These are phyloP conservation scores for Anagyrus pseudococci DNA, from an alignment of 2,888 invertebrate species.

Conservation along the genomic window DNA sequence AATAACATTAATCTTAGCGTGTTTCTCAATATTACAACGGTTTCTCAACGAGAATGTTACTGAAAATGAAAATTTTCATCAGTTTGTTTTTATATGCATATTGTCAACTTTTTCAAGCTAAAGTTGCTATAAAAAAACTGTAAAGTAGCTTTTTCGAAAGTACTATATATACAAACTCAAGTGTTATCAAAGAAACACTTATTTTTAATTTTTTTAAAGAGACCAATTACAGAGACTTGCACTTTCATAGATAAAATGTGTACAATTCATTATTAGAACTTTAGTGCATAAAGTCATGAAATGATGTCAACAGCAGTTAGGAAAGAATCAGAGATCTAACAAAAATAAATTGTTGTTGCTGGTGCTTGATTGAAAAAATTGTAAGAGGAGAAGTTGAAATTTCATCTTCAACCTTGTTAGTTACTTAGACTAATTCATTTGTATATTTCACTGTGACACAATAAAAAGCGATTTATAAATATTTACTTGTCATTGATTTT, in stretches of 20 bases:
- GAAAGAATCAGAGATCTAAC: constrained; percentile 26
- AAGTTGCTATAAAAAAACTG: neutral
- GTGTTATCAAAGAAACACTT: constrained; percentile 22
- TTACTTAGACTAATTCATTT: constrained; percentile 45
- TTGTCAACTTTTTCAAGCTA: neutral
- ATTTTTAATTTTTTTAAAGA: constrained; percentile 24
- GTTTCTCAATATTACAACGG: constrained; percentile 3
- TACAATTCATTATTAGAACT: constrained; percentile 29
- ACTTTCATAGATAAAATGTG: constrained; percentile 32
- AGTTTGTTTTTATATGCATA: constrained; percentile 2
- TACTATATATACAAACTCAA: constrained; percentile 19
- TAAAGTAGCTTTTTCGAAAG: constrained; percentile 22
- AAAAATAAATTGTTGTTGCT: constrained; percentile 29
- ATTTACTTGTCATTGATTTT: constrained; percentile 17
- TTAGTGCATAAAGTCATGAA: constrained; percentile 26
- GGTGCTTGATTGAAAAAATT: constrained; percentile 31
- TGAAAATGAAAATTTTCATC: constrained; percentile 1
- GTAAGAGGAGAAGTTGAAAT: constrained; percentile 25
- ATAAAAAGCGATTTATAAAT: constrained; percentile 55
- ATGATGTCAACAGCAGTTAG: constrained; percentile 20
- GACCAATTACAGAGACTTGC: constrained; percentile 35
- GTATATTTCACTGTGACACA: constrained; percentile 57
- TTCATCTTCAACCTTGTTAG: constrained; percentile 32
- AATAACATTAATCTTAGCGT: constrained; percentile 18
- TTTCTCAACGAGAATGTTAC: constrained; percentile 14